These are phyloP conservation scores for Meleagris gallopavo DNA, from an alignment of 2,113 vertebrate species.

Conservation along the genomic window DNA sequence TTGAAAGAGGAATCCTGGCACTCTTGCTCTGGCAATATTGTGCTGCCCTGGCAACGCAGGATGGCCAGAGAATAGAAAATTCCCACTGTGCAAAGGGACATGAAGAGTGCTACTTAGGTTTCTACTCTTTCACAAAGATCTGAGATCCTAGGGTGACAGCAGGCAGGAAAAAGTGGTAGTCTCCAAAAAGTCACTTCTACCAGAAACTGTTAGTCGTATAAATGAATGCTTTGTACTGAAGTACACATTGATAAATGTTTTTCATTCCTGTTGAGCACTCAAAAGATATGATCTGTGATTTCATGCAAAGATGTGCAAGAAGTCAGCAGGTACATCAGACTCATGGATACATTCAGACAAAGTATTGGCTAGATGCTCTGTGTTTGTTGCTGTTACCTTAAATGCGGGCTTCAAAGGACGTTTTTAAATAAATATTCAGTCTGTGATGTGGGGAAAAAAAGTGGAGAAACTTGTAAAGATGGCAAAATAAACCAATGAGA, in stretches of 20 bases:
- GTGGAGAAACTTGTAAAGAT: neutral
- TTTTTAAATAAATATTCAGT: neutral
- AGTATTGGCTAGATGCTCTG: neutral
- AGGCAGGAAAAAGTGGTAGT: neutral
- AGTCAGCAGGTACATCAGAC: neutral
- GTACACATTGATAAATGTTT: neutral
- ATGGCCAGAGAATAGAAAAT: neutral
- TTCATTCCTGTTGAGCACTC: neutral
- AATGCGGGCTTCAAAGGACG: neutral
- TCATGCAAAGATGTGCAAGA: neutral
- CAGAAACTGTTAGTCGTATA: neutral
- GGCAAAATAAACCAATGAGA: neutral
- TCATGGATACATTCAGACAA: neutral
- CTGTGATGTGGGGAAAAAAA: neutral
- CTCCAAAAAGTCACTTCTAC: neutral
- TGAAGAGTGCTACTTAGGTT: neutral
- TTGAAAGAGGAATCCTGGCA: conserved; percentile 31
- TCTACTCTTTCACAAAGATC: neutral
- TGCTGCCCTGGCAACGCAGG: neutral
- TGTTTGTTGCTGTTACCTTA: neutral
- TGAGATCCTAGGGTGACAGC: neutral
- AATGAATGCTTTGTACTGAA: neutral
- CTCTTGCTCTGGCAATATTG: neutral
- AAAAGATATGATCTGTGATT: neutral
- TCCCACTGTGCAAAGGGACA: neutral